Conservation (phyloP, 1,140 invertebrate genomes). For the Drosophila baimaii region DNA sequence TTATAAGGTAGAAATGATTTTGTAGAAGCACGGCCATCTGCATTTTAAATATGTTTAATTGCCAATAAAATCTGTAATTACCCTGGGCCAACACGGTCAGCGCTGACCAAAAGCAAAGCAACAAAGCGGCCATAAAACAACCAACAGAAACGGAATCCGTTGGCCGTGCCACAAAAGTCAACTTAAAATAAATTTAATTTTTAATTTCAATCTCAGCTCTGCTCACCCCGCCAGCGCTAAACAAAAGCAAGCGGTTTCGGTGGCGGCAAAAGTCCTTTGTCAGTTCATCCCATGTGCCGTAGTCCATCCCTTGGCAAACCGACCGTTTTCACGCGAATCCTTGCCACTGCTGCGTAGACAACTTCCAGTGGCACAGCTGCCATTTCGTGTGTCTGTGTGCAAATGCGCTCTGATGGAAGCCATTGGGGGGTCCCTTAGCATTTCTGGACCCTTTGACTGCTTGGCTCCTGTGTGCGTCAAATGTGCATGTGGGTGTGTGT, state of each 20-base stretch:
- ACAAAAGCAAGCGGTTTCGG: constrained; percentile 61
- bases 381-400: constrained; percentile 36
- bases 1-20: neutral
- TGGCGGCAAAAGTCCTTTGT: constrained; percentile 17
- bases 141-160: constrained; percentile 40
- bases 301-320: neutral
- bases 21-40: neutral
- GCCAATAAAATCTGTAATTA: constrained; percentile 49
- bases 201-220: constrained; percentile 74
- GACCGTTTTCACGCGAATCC: neutral
- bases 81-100: constrained; percentile 12
- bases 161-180: constrained; percentile 68
- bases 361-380: constrained; percentile 67
- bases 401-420: constrained; percentile 46
- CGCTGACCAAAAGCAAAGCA: constrained; percentile 17
- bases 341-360: constrained; percentile 70
- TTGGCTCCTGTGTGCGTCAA: constrained; percentile 14
- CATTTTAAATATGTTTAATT: constrained; percentile 28
- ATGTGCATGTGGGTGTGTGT: constrained; percentile 24
- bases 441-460: constrained; percentile 11
- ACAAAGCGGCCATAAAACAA: constrained; percentile 14
- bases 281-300: constrained; percentile 5
- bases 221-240: constrained; percentile 36
- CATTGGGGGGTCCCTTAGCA: constrained; percentile 54
- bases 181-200: constrained; percentile 79